These are phyloP conservation scores for Rhinogobio ventralis DNA, from an alignment of 2,797 vertebrate genomes.

Conservation along the genomic window DNA sequence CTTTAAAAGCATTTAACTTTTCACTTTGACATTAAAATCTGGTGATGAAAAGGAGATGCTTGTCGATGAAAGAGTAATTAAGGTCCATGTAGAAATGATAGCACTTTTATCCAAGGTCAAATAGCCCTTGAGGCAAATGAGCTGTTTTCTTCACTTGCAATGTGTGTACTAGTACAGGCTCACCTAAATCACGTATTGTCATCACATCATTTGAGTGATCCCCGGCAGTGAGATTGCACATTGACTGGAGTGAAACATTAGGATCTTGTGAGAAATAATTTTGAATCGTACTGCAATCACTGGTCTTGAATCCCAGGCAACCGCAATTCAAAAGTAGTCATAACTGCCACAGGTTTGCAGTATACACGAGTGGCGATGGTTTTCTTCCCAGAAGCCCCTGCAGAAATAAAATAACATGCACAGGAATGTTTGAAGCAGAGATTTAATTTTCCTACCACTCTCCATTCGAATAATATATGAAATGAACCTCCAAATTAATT, in stretches of 20 bases:
- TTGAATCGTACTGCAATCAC: slow-evolving; percentile 41
- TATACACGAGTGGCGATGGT: slow-evolving; percentile 72
- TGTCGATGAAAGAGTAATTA: slow-evolving; percentile 60
- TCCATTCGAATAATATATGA: slow-evolving; percentile 86
- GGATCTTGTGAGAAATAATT: slow-evolving; percentile 56
- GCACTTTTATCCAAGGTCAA: slow-evolving; percentile 59
- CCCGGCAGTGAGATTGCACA: slow-evolving; percentile 55
- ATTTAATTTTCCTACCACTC: slow-evolving; percentile 83
- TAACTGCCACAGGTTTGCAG: slow-evolving; percentile 72
- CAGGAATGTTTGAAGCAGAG: slow-evolving; percentile 80
- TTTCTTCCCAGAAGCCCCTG: slow-evolving; percentile 78
- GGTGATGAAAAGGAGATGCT: slow-evolving; percentile 51
- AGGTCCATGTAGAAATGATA: slow-evolving; percentile 54
- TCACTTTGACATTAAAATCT: slow-evolving; percentile 48
- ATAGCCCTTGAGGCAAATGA: slow-evolving; percentile 57
- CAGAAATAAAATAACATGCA: slow-evolving; percentile 82
- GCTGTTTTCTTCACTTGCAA: slow-evolving; percentile 53
- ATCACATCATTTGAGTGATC: slow-evolving; percentile 48
- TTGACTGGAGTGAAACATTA: slow-evolving; percentile 57
- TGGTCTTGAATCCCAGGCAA: slow-evolving; percentile 13
- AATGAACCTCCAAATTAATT: slow-evolving; percentile 86
- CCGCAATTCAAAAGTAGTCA: slow-evolving; percentile 68
- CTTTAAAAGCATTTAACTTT: slow-evolving; percentile 33
- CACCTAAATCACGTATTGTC: slow-evolving; percentile 58
- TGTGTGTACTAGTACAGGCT: slow-evolving; percentile 43